A percentile compares a stretch with the other conserved stretches of the same genome.
Conservation (phyloP, 2,113 vertebrate genomes). For the Embiotoca jacksoni region DNA sequence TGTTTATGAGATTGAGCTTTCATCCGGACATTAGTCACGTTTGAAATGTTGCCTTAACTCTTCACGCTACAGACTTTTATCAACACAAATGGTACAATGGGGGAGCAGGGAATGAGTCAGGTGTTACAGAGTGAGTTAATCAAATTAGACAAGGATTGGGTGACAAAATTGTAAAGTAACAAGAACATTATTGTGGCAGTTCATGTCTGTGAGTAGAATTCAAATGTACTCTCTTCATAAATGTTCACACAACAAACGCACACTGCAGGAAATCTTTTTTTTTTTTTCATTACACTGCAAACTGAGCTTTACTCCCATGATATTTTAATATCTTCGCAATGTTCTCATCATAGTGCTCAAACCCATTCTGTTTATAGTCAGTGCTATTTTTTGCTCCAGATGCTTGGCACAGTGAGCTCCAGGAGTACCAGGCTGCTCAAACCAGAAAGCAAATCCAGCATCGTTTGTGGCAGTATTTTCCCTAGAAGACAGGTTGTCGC, state of each 20-base stretch:
- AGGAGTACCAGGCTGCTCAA: conserved; percentile 46
- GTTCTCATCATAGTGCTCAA: conserved; percentile 50
- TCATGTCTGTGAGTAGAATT: conserved; percentile 3
- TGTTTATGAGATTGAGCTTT: conserved; percentile 78
- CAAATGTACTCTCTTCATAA: conserved; percentile 15
- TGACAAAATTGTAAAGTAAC: conserved; percentile 21
- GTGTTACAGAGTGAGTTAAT: conserved; percentile 30
- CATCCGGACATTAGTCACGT: conserved; percentile 68
- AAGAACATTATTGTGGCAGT: neutral
- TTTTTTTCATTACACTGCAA: neutral
- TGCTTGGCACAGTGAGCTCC: conserved; percentile 39
- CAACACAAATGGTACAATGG: conserved; percentile 15
- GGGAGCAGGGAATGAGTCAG: conserved; percentile 14
- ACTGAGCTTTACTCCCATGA: conserved; percentile 5
- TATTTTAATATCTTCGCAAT: conserved; percentile 32
- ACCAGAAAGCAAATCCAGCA: conserved; percentile 56
- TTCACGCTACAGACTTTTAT: conserved; percentile 26
- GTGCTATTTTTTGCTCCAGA: conserved; percentile 41
- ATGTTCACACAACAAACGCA: neutral
- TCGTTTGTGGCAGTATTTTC: conserved; percentile 62
- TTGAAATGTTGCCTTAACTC: conserved; percentile 44
- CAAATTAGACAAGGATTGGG: conserved; percentile 33
- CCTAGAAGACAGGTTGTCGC: conserved; percentile 60
- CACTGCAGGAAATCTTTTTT: neutral
- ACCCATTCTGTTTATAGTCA: conserved; percentile 32